phyloP scores from a whole-genome alignment of 2,113 vertebrate species.

The Chloroceryle aenea region DNA sequence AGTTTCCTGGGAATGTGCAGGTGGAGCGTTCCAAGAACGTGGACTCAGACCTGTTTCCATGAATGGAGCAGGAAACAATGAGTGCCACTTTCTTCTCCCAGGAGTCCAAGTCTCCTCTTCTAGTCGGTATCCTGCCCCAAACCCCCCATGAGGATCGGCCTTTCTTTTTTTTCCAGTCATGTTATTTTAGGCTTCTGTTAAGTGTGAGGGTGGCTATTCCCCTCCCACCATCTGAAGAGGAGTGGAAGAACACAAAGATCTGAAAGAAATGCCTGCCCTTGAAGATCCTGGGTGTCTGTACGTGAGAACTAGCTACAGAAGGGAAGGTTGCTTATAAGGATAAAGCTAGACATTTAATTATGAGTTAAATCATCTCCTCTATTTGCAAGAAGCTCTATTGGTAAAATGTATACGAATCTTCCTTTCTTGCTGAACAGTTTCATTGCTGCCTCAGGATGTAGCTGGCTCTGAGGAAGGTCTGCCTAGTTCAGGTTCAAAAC shows the following conservation, averaged over 20 bases:
- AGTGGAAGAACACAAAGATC: neutral
- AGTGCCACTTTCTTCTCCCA: neutral
- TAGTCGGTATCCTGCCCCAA: neutral
- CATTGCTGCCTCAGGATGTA: accelerated
- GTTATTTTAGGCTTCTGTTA: neutral
- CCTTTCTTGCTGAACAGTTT: neutral
- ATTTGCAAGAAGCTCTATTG: neutral
- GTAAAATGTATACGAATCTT: neutral
- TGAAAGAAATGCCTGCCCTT: neutral
- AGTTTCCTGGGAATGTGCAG: neutral
- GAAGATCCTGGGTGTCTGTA: neutral
- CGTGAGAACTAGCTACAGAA: neutral
- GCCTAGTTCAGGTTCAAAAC: neutral
- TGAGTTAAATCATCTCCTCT: neutral
- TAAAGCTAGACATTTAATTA: neutral
- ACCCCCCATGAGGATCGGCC: neutral
- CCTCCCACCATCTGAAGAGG: neutral
- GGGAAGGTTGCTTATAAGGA: neutral
- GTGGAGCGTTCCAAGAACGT: neutral
- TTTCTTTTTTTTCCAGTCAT: neutral
- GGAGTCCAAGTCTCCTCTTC: neutral
- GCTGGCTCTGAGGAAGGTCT: neutral
- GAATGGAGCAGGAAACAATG: neutral
- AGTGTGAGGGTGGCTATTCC: neutral
- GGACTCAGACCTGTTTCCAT: neutral